Conservation (phyloP, 2,113 vertebrate species). For the Morone chrysops region DNA sequence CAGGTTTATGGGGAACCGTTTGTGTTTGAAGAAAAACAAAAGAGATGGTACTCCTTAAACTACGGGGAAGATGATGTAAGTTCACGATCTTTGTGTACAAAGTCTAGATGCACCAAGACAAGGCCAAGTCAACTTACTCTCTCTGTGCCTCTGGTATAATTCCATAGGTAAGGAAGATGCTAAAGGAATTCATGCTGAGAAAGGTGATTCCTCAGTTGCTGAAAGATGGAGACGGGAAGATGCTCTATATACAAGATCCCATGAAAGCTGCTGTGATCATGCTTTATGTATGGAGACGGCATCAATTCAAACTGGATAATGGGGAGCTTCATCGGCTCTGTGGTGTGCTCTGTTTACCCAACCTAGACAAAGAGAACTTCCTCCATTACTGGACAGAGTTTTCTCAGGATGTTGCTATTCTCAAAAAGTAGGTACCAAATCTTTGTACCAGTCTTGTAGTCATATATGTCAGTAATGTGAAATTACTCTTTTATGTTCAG, state of each 20-base stretch:
- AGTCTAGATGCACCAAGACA: background rate
- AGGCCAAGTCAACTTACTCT: background rate
- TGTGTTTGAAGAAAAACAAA: conserved; percentile 55
- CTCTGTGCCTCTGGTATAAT: background rate
- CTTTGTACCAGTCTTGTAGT: background rate
- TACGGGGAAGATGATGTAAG: conserved; percentile 84
- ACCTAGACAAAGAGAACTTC: conserved; percentile 65
- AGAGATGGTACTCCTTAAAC: conserved; percentile 67
- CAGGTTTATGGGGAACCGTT: conserved; percentile 54
- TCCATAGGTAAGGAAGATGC: conserved; percentile 69
- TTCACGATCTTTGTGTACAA: background rate
- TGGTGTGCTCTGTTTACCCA: conserved; percentile 45
- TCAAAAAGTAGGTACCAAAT: conserved; percentile 67
- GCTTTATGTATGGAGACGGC: conserved; percentile 57
- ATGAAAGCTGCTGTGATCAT: conserved; percentile 76
- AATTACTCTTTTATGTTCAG: background rate
- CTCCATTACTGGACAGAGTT: conserved; percentile 75
- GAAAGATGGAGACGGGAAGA: conserved; percentile 38
- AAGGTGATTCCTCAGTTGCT: conserved; percentile 63
- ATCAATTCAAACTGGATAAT: conserved; percentile 14
- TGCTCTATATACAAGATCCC: conserved; percentile 58
- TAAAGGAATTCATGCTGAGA: conserved; percentile 79
- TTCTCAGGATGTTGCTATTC: conserved; percentile 43
- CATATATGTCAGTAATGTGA: background rate
- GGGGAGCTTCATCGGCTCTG: conserved; percentile 67